Conservation (phyloP, 2,888 invertebrate species). For the Chymomyza amoena region DNA sequence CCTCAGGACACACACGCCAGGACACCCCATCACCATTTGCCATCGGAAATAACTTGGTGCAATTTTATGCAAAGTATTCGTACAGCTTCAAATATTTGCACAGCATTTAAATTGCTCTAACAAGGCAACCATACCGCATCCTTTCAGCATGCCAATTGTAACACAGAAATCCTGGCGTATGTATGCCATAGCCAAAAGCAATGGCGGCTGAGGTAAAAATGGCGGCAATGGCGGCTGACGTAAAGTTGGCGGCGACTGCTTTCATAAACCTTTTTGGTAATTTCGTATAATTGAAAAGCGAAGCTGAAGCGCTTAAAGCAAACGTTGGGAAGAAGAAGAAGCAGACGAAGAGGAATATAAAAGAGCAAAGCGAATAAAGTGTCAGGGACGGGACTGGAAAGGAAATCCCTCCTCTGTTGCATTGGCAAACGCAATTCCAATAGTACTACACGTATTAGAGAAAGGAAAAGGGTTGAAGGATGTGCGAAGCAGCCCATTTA, state of each 20-base stretch:
- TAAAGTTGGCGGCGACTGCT: background rate
- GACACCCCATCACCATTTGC: background rate
- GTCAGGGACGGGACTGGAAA: background rate
- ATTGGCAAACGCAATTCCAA: background rate
- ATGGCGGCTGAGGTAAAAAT: background rate
- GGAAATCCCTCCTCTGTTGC: background rate
- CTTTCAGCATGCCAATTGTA: background rate
- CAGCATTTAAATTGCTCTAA: background rate
- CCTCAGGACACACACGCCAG: background rate
- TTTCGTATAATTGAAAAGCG: conserved; percentile 3
- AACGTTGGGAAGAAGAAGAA: background rate
- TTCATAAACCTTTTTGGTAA: conserved; percentile 5
- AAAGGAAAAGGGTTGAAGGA: background rate
- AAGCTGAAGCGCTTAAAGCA: conserved; percentile 1
- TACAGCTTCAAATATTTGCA: background rate
- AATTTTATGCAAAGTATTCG: conserved; percentile 1
- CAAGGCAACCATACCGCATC: background rate
- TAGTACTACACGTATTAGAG: background rate
- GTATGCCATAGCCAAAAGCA: background rate
- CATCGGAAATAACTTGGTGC: background rate
- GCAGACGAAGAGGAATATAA: background rate
- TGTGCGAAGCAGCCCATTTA: background rate
- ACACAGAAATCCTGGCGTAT: background rate
- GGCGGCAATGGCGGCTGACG: background rate
- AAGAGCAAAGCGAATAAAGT: background rate